Percentiles rank a stretch among this genome's conserved stretches.
Evolutionary conservation across 2,888 invertebrate genomes (phyloP).

Genomic region (Chloromyia formosa): DNA sequence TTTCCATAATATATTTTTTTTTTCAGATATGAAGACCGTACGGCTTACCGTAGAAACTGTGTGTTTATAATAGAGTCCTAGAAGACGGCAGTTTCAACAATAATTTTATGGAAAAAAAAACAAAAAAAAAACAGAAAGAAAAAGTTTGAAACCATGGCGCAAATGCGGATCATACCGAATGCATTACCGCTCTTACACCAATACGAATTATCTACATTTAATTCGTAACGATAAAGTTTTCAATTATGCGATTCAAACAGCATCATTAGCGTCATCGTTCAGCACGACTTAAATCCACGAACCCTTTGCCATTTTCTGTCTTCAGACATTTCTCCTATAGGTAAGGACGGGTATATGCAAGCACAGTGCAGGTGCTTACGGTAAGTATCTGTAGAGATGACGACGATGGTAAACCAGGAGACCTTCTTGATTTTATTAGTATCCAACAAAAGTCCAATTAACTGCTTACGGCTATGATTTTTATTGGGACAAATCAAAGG

Average conservation of each 20-base stretch:
- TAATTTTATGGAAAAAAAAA: too few relatives aligned
- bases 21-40: too few relatives aligned
- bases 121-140: too few relatives aligned
- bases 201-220: slow-evolving; percentile 12
- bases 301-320: slow-evolving; percentile 12
- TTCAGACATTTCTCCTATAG: too few relatives aligned
- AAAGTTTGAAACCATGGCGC: too few relatives aligned
- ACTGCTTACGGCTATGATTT: slow-evolving; percentile 57
- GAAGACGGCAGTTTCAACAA: too few relatives aligned
- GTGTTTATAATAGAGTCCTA: too few relatives aligned
- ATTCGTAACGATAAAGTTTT: slow-evolving; percentile 38
- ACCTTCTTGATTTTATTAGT: slow-evolving; percentile 53
- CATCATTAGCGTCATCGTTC: slow-evolving; percentile 39
- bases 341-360: too few relatives aligned
- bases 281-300: slow-evolving; percentile 40
- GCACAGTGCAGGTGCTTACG: slow-evolving; percentile 16
- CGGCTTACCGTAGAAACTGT: too few relatives aligned
- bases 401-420: background rate
- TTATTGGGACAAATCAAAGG: slow-evolving; percentile 49
- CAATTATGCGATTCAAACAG: slow-evolving; percentile 42
- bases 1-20: too few relatives aligned
- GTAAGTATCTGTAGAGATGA: background rate
- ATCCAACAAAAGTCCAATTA: slow-evolving; percentile 61
- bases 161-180: too few relatives aligned
- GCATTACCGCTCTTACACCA: background rate